A percentile compares a stretch with the other conserved stretches of the same genome.
Conservation (phyloP, 2,113 vertebrate genomes). For the Tinamus guttatus region DNA sequence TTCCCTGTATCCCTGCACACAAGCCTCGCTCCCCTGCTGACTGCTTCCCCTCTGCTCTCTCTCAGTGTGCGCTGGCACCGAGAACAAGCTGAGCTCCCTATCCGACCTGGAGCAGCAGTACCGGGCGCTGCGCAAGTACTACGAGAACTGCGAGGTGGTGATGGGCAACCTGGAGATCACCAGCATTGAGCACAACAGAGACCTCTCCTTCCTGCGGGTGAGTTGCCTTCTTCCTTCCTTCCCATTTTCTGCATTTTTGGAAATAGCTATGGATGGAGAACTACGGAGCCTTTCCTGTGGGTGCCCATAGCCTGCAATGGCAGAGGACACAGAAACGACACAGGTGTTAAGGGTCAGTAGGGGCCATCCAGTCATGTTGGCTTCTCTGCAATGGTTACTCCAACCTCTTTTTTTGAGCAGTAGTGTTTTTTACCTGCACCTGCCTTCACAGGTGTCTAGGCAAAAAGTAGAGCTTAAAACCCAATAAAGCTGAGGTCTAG, state of each 20-base stretch:
- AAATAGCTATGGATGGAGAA: not conserved
- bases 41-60: slow-evolving; percentile 13
- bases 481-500: slow-evolving; percentile 23
- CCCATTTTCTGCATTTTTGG: not conserved
- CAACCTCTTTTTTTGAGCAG: not conserved
- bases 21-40: not conserved
- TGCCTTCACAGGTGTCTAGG: not conserved
- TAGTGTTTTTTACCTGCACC: not conserved
- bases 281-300: not conserved
- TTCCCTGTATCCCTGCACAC: not conserved
- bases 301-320: not conserved
- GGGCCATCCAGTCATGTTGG: not conserved
- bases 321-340: not conserved
- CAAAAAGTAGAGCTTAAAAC: not conserved
- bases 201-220: slow-evolving; percentile 97
- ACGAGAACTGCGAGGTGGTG: slow-evolving; percentile 97
- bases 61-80: slow-evolving; percentile 93
- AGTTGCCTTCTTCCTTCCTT: not conserved
- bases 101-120: slow-evolving; percentile 98
- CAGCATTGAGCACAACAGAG: slow-evolving; percentile 93
- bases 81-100: slow-evolving; percentile 97
- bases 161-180: slow-evolving; percentile 99
- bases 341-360: no score
- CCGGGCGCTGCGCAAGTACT: slow-evolving; percentile 93
- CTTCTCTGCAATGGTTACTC: not conserved